Evolutionary conservation across 2,113 vertebrate genomes (phyloP), one percentile per base, ranked within the genome.

Genomic region (Gavia stellata): DNA sequence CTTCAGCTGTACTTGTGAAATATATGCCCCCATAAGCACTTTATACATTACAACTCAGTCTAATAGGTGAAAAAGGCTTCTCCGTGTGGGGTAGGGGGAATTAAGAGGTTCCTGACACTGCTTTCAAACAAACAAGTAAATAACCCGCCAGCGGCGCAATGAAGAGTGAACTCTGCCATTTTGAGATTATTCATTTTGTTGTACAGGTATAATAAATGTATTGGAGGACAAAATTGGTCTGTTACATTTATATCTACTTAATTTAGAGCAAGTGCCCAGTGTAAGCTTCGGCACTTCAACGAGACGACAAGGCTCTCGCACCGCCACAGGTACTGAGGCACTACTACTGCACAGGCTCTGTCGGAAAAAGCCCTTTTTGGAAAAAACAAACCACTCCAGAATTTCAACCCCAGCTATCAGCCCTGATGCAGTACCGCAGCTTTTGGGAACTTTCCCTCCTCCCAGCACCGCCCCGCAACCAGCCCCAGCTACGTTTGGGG

Each of bases 1-100:
- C 77, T 87, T 84, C 93, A 87, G 68, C 79, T 78, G 58, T 16
- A 21, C 75, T 49, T 47, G 45, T 77, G 79, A 89, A 96, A 90
- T 62, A 56, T 6, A 33, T 74, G 36, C 36, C 58, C 6, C 34
- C 47, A 8, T 5, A 19, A 81, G 71, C 65, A 61, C 55, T 38
- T 63, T 0, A 18, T 17, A 53, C 67, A 67, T 59, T 82, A 62
- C 56, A 71, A 3, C 52, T 63, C 2, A 0, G 10, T 65, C 62
- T 25, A 63, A 55, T 3, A 82, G 33, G 38, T n/a, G 79, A 79
- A 80, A 74, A 73, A 49, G 75, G 42, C 52, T 14, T 77, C 63
- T 71, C 8, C 3, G 3, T 29, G 38, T 45, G 42, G 53, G 38
- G 21, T 28, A 34, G 3, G 7, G 28, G 75, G 28, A 73, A 34